Evolutionary conservation across 2,113 vertebrate species (phyloP).

Genomic region (Dicentrarchus labrax): DNA sequence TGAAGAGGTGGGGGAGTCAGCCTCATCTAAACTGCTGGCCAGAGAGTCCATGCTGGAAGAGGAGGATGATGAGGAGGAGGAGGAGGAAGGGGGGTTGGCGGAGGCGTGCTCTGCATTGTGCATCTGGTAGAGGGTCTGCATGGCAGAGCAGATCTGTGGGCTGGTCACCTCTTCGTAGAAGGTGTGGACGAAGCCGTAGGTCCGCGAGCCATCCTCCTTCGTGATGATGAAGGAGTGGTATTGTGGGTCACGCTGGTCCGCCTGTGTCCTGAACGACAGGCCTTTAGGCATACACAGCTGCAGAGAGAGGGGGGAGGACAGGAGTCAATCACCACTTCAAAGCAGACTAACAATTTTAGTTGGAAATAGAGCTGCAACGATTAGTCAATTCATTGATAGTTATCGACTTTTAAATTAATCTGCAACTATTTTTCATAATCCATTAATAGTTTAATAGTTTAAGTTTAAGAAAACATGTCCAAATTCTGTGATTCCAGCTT

Average conservation of each 20-base stretch:
- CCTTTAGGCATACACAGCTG: slow-evolving; percentile 96
- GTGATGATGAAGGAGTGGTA: slow-evolving; percentile 95
- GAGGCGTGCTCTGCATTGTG: slow-evolving; percentile 88
- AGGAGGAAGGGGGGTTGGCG: slow-evolving; percentile 78
- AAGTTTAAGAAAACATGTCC: too few species aligned
- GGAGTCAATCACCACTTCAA: not conserved
- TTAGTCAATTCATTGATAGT: too few species aligned
- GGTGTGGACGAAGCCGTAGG: slow-evolving; percentile 92
- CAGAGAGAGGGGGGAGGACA: slow-evolving; percentile 11
- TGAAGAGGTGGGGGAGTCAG: slow-evolving; percentile 79
- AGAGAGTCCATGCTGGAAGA: slow-evolving; percentile 93
- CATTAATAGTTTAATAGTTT: too few species aligned
- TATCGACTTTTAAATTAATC: too few species aligned
- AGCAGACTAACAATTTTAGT: not conserved
- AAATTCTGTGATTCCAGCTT: too few species aligned
- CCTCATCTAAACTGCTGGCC: slow-evolving; percentile 90
- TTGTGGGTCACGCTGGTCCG: slow-evolving; percentile 85
- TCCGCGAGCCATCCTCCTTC: slow-evolving; percentile 92
- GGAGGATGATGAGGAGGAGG: slow-evolving; percentile 85
- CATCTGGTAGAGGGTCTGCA: slow-evolving; percentile 95
- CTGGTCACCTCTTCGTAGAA: slow-evolving; percentile 95
- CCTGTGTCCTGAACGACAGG: slow-evolving; percentile 92
- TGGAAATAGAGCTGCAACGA: too few species aligned
- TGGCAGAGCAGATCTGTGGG: slow-evolving; percentile 91
- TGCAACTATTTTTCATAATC: too few species aligned